phyloP scores from a whole-genome alignment of 2,113 vertebrate species.

The Daubentonia madagascariensis region DNA sequence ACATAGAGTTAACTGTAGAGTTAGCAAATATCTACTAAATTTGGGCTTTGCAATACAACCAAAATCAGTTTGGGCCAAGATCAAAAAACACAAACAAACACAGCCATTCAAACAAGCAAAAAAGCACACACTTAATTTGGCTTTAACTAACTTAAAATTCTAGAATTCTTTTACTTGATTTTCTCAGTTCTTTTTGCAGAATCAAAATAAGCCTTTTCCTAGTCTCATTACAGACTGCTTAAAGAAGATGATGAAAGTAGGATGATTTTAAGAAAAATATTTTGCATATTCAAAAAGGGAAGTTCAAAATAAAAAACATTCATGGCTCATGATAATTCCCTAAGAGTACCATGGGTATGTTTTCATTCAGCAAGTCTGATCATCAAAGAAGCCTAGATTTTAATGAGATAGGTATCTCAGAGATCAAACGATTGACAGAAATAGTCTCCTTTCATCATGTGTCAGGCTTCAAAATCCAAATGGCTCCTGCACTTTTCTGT shows the following conservation, averaged over 20 bases:
- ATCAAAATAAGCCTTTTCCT: background rate
- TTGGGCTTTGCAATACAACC: background rate
- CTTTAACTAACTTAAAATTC: background rate
- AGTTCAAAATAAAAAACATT: background rate
- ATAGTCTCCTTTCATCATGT: background rate
- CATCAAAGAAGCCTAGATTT: background rate
- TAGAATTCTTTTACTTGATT: background rate
- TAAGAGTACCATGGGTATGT: background rate
- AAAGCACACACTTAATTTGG: background rate
- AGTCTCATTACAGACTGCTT: background rate
- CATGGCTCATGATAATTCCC: background rate
- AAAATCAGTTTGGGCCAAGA: background rate
- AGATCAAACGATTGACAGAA: background rate
- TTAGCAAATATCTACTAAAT: background rate
- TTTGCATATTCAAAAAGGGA: background rate
- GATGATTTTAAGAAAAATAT: constrained; percentile 16
- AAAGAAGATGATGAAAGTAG: background rate
- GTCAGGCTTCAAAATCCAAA: background rate
- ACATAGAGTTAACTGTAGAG: background rate
- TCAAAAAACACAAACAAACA: constrained; percentile 27
- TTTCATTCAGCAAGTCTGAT: background rate
- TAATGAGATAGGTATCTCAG: background rate
- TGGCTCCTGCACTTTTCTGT: background rate
- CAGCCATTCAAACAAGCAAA: background rate
- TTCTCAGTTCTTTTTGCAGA: background rate